Conservation (phyloP, 1,140 invertebrate species). For the Gryon sp. region DNA sequence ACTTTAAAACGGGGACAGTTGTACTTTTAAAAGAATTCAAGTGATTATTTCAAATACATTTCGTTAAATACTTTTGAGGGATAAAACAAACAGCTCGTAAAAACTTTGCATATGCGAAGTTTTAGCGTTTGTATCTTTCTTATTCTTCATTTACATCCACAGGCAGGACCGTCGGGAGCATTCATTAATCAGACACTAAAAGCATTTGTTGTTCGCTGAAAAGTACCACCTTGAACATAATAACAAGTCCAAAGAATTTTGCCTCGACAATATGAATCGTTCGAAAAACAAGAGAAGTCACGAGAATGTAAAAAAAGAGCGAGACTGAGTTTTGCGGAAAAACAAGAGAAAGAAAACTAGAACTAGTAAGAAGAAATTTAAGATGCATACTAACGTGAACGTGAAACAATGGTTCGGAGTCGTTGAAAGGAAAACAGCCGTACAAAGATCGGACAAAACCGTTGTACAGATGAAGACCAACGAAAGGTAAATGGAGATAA, state of each 20-base stretch:
- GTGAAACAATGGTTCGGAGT: conserved; percentile 37
- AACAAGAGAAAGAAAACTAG: no score
- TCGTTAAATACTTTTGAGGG: no score
- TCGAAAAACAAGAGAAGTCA: not conserved
- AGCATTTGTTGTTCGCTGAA: conserved; percentile 35
- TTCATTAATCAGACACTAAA: conserved; percentile 43
- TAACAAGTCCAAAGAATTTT: conserved; percentile 40
- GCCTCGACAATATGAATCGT: conserved; percentile 20
- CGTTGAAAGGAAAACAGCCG: conserved; percentile 47
- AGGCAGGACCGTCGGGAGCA: not conserved
- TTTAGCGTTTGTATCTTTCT: not conserved
- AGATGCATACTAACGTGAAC: conserved; percentile 31
- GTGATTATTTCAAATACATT: no score
- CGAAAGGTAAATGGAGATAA: conserved; percentile 36
- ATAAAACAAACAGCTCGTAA: no score
- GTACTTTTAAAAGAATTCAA: not conserved
- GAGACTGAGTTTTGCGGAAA: conserved; percentile 10
- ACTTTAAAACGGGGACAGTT: no score
- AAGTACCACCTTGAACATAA: conserved; percentile 43
- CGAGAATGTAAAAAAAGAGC: no score
- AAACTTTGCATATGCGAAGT: not conserved
- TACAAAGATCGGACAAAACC: conserved; percentile 53
- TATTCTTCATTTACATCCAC: conserved; percentile 1
- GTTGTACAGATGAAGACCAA: conserved; percentile 23
- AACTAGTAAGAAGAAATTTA: conserved; percentile 34